Evolutionary conservation across 2,113 vertebrate species (phyloP), one percentile per base, ranked within the genome.

Genomic region (Boleophthalmus pectinirostris): DNA sequence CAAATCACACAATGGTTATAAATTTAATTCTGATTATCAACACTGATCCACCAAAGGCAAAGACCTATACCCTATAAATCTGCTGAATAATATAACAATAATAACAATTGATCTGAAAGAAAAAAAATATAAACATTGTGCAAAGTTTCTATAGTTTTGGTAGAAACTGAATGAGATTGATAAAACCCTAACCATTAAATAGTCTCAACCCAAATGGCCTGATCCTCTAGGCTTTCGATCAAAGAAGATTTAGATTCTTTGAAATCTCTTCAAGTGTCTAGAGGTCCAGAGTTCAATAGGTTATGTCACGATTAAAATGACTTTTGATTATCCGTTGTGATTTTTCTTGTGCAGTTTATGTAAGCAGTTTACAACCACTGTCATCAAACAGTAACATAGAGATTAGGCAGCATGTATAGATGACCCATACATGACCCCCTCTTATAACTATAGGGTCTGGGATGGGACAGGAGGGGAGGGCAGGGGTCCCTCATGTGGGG

Each of bases 1-100:
- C 69, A 77, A 82, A 84, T 67, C 69, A 83, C 70, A 77, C 68
- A 73, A 74, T 38, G 46, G 78, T 79, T 79, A 71, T 64, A 51
- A 77, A 75, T 81, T 81, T 70, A 65, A 78, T 82, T 88, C 80
- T 80, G 89, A 90, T 85, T 88, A 89, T 63, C 51, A 78, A 77
- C 67, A 49, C 63, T 69, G 68, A 85, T 79, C 56, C 73, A 70
- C 8, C 69, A 66, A 77, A 46, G 38, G 61, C 69, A 63, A 29
- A 45, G 66, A 66, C 63, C 56, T 57, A 43, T 70, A 76, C 75
- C 72, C 46, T 21, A 43, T 43, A 10, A 18, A 51, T 16, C 15
- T 16, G 2, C 49, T 20, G 49, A 51, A 18, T 16, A 18, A 20
- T 4, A 51, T 3, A 3, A 18, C 15, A 18, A n/a, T n/a, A 54